Evolutionary conservation across 2,797 vertebrate genomes (phyloP).

Genomic region (Myripristis jacobus): DNA sequence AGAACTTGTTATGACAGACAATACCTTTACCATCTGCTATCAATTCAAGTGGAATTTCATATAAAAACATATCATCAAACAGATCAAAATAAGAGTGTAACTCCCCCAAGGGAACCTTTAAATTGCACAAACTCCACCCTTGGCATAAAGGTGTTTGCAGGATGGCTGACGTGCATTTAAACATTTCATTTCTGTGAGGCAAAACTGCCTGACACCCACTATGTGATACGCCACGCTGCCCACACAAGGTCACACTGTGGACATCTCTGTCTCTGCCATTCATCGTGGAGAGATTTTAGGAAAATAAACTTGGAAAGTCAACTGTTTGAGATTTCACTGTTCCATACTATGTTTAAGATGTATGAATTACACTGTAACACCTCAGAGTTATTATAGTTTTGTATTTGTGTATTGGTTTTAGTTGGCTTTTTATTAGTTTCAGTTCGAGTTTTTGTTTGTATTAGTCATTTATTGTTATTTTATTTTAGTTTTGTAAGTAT

Average conservation of each 20-base stretch:
- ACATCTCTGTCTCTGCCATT: constrained; percentile 45
- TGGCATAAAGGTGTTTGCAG: constrained; percentile 38
- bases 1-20: constrained; percentile 48
- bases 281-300: constrained; percentile 17
- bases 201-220: constrained; percentile 36
- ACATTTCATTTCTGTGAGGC: constrained; percentile 22
- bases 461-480: too few relatives aligned
- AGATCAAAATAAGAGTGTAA: constrained; percentile 35
- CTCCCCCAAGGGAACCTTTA: constrained; percentile 15
- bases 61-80: constrained; percentile 38
- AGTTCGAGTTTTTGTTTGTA: too few relatives aligned
- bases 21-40: constrained; percentile 62
- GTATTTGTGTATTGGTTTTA: too few relatives aligned
- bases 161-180: constrained; percentile 41
- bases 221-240: constrained; percentile 25
- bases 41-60: constrained; percentile 38
- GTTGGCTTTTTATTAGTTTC: too few relatives aligned
- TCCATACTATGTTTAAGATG: too few relatives aligned
- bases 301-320: too few relatives aligned
- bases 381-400: too few relatives aligned
- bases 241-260: constrained; percentile 41
- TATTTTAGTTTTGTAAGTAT: too few relatives aligned
- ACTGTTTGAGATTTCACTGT: too few relatives aligned
- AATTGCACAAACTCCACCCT: constrained; percentile 29
- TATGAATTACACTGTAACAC: too few relatives aligned